phyloP scores from a whole-genome alignment of 2,888 invertebrate genomes.

The Neuroscelio doddi region DNA sequence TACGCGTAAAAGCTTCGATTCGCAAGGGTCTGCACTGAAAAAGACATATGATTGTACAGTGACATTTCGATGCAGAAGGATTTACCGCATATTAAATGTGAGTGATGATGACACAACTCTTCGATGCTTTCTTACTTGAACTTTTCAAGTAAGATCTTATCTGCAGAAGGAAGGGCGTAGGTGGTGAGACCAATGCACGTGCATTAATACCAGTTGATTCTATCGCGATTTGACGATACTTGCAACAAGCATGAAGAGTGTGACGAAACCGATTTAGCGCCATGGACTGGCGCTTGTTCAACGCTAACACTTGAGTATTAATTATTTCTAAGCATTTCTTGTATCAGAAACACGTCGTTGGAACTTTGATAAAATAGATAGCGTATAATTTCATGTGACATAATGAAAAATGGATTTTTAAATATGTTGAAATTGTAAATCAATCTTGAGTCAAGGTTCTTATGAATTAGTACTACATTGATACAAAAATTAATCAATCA shows the following conservation, averaged over 20 bases:
- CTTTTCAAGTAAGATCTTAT: conserved; percentile 4
- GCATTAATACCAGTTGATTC: not conserved
- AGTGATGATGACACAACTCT: conserved; percentile 3
- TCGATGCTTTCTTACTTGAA: not conserved
- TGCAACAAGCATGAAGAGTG: not conserved
- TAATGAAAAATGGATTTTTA: too few species aligned
- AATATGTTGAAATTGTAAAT: too few species aligned
- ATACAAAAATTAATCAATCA: too few species aligned
- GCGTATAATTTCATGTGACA: too few species aligned
- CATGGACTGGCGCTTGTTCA: not conserved
- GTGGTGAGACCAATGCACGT: not conserved
- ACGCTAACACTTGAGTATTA: not conserved
- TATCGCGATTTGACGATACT: conserved; percentile 1
- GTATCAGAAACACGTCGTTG: too few species aligned
- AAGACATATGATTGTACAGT: conserved; percentile 2
- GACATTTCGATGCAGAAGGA: conserved; percentile 1
- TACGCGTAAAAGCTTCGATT: not conserved
- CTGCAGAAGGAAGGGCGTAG: not conserved
- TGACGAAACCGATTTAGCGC: conserved; percentile 1
- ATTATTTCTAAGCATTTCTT: not conserved
- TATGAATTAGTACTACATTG: too few species aligned
- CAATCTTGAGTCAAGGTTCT: too few species aligned
- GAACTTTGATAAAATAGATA: too few species aligned
- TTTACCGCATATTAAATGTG: not conserved
- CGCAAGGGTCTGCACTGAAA: not conserved